phyloP scores from a whole-genome alignment of 2,113 vertebrate genomes.

The Myiopsitta monachus region DNA sequence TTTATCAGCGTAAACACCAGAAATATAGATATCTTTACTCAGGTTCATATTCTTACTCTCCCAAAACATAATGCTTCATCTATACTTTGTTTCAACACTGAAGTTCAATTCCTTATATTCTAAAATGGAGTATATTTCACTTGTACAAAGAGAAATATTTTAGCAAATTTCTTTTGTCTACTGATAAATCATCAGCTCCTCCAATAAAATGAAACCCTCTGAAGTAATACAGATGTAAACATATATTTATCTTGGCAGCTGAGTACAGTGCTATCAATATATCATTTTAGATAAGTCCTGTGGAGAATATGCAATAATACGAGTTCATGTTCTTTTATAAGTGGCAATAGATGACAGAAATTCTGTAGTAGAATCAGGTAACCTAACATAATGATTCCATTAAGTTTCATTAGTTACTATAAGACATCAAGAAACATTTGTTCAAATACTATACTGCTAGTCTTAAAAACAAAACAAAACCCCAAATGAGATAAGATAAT shows the following conservation, averaged over 20 bases:
- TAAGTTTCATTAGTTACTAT: background rate
- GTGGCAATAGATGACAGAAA: background rate
- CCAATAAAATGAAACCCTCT: background rate
- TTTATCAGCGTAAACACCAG: background rate
- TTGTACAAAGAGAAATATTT: background rate
- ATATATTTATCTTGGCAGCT: background rate
- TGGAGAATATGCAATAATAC: background rate
- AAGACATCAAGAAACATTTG: background rate
- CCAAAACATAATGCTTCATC: background rate
- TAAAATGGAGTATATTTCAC: background rate
- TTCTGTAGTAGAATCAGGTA: background rate
- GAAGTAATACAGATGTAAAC: background rate
- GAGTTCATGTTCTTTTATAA: background rate
- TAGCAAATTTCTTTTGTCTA: background rate
- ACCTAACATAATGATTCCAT: background rate
- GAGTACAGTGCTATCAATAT: background rate
- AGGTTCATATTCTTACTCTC: background rate
- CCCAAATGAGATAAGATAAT: background rate
- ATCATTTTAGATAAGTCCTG: background rate
- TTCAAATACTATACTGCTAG: background rate
- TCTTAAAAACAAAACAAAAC: background rate
- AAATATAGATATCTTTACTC: background rate
- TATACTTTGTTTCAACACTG: background rate
- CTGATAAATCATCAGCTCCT: background rate
- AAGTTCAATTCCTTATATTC: background rate